Conservation (phyloP, 1,140 invertebrate species). For the Philopotamus ludificatus region DNA sequence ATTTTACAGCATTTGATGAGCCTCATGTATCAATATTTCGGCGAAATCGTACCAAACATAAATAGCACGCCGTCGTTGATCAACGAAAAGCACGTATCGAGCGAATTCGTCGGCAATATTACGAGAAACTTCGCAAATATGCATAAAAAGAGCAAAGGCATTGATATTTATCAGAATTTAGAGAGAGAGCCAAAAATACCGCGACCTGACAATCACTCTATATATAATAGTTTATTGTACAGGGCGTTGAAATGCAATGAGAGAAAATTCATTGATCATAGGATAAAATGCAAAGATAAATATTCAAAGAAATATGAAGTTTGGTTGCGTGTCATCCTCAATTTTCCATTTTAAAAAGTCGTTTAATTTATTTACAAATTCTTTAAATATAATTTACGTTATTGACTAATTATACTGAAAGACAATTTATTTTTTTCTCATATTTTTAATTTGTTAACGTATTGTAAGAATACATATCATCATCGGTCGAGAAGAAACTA, state of each 20-base stretch:
- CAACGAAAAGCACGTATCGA: conserved; percentile 15
- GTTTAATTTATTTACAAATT: too few relatives aligned
- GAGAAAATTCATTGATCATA: conserved; percentile 48
- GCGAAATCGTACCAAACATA: conserved; percentile 41
- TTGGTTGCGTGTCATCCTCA: conserved; percentile 52
- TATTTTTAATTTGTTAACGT: too few relatives aligned
- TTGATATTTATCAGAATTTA: conserved; percentile 44
- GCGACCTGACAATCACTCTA: conserved; percentile 48
- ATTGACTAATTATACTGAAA: too few relatives aligned
- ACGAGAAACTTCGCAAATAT: conserved; percentile 46
- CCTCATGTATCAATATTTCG: conserved; percentile 46
- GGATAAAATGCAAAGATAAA: conserved; percentile 45
- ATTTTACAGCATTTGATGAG: conserved; percentile 18
- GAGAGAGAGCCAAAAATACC: conserved; percentile 49
- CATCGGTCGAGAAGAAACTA: too few relatives aligned
- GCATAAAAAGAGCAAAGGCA: conserved; percentile 43
- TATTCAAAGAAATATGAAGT: conserved; percentile 52
- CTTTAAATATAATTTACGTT: too few relatives aligned
- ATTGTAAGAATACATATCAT: too few relatives aligned
- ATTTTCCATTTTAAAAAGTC: conserved; percentile 42
- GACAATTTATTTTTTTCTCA: too few relatives aligned
- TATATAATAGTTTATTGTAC: conserved; percentile 49
- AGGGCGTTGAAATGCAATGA: conserved; percentile 49
- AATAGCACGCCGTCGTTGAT: conserved; percentile 7
- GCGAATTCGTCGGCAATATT: conserved; percentile 10